phyloP scores from a whole-genome alignment of 2,888 invertebrate species.

The Nymphalis c-album region DNA sequence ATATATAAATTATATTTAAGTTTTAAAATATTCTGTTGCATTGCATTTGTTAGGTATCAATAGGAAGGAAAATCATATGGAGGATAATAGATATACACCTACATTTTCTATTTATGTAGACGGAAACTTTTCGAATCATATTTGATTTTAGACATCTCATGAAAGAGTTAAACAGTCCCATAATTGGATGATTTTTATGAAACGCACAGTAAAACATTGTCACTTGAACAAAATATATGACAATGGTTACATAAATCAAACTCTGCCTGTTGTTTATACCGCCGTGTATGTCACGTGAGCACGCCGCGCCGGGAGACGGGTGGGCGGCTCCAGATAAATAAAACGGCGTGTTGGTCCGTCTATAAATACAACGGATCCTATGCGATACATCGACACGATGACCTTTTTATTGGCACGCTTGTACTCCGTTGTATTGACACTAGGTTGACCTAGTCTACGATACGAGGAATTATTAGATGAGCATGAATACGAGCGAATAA shows the following conservation, averaged over 20 bases:
- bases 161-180: too few relatives aligned
- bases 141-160: too few relatives aligned
- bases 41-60: neutral
- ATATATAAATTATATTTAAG: too few relatives aligned
- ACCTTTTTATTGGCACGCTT: constrained; percentile 60
- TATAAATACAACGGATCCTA: constrained; percentile 65
- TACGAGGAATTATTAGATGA: constrained; percentile 8
- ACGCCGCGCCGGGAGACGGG: constrained; percentile 42
- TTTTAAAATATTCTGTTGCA: neutral
- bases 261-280: constrained; percentile 23
- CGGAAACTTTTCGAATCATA: too few relatives aligned
- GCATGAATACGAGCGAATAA: neutral
- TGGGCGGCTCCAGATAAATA: constrained; percentile 61
- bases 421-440: constrained; percentile 16
- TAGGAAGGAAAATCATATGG: neutral
- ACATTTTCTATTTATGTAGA: neutral
- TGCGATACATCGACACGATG: constrained; percentile 58
- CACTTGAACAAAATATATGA: neutral
- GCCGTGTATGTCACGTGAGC: constrained; percentile 18
- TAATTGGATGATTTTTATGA: too few relatives aligned
- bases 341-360: constrained; percentile 70
- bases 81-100: neutral
- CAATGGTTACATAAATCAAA: constrained; percentile 29
- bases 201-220: neutral
- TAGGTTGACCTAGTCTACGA: constrained; percentile 29